These are phyloP conservation scores for Acronicta psi DNA, from an alignment of 2,888 invertebrate species.

Conservation along the genomic window DNA sequence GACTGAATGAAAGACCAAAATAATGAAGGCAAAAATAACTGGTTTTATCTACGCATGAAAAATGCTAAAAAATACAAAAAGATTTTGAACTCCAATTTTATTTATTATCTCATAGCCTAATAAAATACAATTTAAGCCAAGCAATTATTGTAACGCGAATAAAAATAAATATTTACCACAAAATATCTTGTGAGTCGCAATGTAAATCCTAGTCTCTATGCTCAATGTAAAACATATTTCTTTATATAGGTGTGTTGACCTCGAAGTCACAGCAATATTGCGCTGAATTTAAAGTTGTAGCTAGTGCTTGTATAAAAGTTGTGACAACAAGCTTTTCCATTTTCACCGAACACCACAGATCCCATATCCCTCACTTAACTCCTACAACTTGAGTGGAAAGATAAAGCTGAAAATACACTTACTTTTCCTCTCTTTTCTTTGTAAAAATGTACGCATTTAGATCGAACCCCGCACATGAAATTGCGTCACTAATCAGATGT, in stretches of 20 bases:
- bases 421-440: slow-evolving; percentile 4
- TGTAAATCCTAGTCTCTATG: no score
- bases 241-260: slow-evolving; percentile 38
- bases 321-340: slow-evolving; percentile 31
- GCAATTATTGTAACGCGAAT: background rate
- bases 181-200: no score
- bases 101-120: no score
- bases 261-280: slow-evolving; percentile 28
- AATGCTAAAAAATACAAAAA: no score
- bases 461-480: slow-evolving; percentile 25
- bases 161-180: slow-evolving; percentile 12
- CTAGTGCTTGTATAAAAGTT: slow-evolving; percentile 22
- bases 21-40: no score
- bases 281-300: slow-evolving; percentile 24
- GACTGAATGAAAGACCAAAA: no score
- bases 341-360: slow-evolving; percentile 20
- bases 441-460: slow-evolving; percentile 17
- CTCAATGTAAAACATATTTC: slow-evolving; percentile 2
- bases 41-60: no score
- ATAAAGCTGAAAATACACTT: slow-evolving; percentile 20
- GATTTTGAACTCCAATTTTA: no score
- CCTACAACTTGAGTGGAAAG: slow-evolving; percentile 30
- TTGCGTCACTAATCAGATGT: slow-evolving; percentile 36
- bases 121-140: background rate
- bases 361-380: slow-evolving; percentile 18